Base-by-base conservation (phyloP, 2,797 vertebrate species). In the Anguilla marmorata region DNA sequence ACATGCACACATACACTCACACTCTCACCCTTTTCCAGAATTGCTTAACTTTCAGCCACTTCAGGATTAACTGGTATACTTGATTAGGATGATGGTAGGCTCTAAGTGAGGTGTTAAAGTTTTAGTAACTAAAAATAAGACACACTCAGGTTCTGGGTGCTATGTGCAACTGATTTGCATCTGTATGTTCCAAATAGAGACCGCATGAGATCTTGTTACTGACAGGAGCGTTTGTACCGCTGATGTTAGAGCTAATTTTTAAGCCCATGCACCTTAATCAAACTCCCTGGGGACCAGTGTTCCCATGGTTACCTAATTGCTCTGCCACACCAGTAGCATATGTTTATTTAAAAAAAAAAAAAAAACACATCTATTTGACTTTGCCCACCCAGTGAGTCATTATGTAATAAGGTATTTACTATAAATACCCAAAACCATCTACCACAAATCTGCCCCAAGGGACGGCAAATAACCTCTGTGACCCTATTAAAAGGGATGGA, bases 311-410 rank as follows among this genome's bases (percentile, higher is more conserved):
- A 48, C 33, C 30, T 58, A 56, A 87, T 87, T 83, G 79, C 86
- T 54, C n/a, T 52, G 24, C 52, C 50, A 30, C 74, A 48, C 33
- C 24, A 50, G 54, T 52, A n/a, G 86, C n/a, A 56, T 37, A 37
- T 37, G 69, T 27, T 79, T 87, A 87, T 87, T 41, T 41, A 41
- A 41, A 41, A 41, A 37, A 41, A 41, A 41, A 41, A 37, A 41
- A 41, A 45, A 79, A 80, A 87, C 3, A n/a, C 86, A 76, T 87
- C 72, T 56, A 87, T 76, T 58, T 87, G 72, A 80, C 86, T 79
- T 76, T 21, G 52, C 80, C 72, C 19, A 41, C 27, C 60, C 50
- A 30, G 85, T 41, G 58, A 63, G 56, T 19, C 16, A 8, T 63
- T 66, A n/a, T 66, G 30, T 45, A 63, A 66, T 58, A 63, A 74